Evolutionary conservation across 2,888 invertebrate genomes (phyloP).

Genomic region (Barypeithes pellucidus): DNA sequence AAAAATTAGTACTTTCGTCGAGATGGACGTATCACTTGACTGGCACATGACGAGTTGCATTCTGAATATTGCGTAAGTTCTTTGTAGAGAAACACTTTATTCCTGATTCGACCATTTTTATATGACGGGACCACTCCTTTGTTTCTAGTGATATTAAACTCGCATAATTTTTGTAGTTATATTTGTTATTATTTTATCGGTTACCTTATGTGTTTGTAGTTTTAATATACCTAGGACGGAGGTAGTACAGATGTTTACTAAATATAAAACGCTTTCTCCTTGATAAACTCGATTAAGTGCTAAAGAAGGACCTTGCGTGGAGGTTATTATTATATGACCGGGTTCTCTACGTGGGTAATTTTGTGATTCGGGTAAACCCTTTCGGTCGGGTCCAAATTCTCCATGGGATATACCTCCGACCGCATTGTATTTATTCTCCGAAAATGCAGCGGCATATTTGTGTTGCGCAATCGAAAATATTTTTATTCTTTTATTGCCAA

Average conservation of each 20-base stretch:
- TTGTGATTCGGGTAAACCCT: not conserved
- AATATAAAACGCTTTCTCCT: constrained; percentile 27
- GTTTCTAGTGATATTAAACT: constrained; percentile 10
- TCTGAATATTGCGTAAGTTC: constrained; percentile 49
- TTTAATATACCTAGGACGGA: not conserved
- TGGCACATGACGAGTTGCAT: constrained; percentile 58
- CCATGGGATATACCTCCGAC: constrained; percentile 1
- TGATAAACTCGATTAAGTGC: constrained; percentile 18
- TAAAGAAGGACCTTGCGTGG: not conserved
- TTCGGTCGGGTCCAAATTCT: no score
- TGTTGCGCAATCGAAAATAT: constrained; percentile 62
- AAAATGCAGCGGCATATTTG: constrained; percentile 60
- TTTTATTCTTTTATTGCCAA: constrained; percentile 61
- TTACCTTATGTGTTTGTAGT: not conserved
- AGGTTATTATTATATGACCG: not conserved
- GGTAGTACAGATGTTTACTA: constrained; percentile 29
- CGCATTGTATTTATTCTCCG: constrained; percentile 31
- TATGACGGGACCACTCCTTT: constrained; percentile 41
- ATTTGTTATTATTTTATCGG: not conserved
- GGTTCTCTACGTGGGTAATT: not conserved
- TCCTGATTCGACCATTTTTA: constrained; percentile 24
- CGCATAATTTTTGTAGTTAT: not conserved
- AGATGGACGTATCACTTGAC: constrained; percentile 59
- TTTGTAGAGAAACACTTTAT: constrained; percentile 40
- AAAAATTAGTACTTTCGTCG: constrained; percentile 40